Evolutionary conservation across 2,113 vertebrate species (phyloP).

Genomic region (Paracanthobrama guichenoti): DNA sequence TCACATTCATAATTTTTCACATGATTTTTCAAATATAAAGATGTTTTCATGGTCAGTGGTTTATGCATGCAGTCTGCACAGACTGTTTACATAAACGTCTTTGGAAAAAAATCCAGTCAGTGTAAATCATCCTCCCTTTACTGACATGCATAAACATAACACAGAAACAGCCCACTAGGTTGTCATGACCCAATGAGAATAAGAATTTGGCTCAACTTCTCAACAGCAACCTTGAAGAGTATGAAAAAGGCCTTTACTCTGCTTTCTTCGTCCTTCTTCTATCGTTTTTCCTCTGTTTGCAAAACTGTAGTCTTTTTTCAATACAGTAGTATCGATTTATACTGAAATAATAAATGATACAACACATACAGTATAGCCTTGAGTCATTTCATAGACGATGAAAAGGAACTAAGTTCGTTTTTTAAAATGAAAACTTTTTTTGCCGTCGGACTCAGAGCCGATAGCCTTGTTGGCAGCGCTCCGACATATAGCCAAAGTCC

Average conservation of each 20-base stretch:
- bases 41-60: background rate
- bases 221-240: constrained; percentile 50
- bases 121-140: constrained; percentile 24
- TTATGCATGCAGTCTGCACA: background rate
- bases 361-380: background rate
- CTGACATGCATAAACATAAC: constrained; percentile 39
- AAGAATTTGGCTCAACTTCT: constrained; percentile 48
- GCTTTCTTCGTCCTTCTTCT: background rate
- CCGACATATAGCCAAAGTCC: too few species aligned
- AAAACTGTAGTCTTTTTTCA: background rate
- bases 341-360: background rate
- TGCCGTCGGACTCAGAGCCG: too few species aligned
- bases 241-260: constrained; percentile 22
- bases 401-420: background rate
- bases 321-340: background rate
- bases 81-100: constrained; percentile 2
- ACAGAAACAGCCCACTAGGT: constrained; percentile 49
- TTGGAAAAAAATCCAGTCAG: constrained; percentile 23
- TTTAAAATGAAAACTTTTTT: background rate
- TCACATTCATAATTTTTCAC: background rate
- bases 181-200: constrained; percentile 55
- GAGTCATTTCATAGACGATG: background rate
- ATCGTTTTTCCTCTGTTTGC: background rate
- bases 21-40: background rate
- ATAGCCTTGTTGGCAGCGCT: too few species aligned